Evolutionary conservation across 2,797 vertebrate species (phyloP).

Genomic region (Coranthus polyacanthus): DNA sequence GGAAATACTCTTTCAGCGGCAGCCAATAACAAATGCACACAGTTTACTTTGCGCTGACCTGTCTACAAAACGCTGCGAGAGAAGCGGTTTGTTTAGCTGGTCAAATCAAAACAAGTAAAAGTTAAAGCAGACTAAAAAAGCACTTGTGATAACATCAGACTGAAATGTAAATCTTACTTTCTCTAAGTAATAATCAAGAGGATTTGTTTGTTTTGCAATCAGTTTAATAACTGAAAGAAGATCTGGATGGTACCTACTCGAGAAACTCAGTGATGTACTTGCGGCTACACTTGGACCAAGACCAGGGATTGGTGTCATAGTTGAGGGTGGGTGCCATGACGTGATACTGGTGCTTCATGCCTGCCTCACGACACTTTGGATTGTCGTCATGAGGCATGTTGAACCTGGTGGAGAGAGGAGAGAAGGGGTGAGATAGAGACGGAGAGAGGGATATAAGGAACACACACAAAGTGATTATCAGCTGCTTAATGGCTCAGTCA

Average conservation of each 20-base stretch:
- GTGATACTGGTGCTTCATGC: slow-evolving; percentile 93
- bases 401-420: slow-evolving; percentile 83
- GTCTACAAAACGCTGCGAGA: slow-evolving; percentile 44
- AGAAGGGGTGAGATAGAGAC: slow-evolving; percentile 4
- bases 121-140: slow-evolving; percentile 15
- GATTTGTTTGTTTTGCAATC: too few relatives aligned
- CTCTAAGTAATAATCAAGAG: too few relatives aligned
- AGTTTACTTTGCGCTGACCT: slow-evolving; percentile 74
- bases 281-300: slow-evolving; percentile 98
- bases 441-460: slow-evolving; percentile 26
- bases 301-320: slow-evolving; percentile 96
- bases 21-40: slow-evolving; percentile 76
- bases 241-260: slow-evolving; percentile 88
- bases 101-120: slow-evolving; percentile 42
- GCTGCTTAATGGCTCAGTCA: slow-evolving; percentile 55
- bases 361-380: slow-evolving; percentile 94
- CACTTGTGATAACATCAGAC: not conserved
- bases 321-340: slow-evolving; percentile 98
- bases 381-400: slow-evolving; percentile 98
- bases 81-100: slow-evolving; percentile 47
- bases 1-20: slow-evolving; percentile 79
- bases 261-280: slow-evolving; percentile 98
- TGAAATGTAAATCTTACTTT: too few relatives aligned
- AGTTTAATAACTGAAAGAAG: not conserved
- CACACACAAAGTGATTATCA: slow-evolving; percentile 63